phyloP scores from a whole-genome alignment of 2,888 invertebrate species.

The Epinotia brunnichana region DNA sequence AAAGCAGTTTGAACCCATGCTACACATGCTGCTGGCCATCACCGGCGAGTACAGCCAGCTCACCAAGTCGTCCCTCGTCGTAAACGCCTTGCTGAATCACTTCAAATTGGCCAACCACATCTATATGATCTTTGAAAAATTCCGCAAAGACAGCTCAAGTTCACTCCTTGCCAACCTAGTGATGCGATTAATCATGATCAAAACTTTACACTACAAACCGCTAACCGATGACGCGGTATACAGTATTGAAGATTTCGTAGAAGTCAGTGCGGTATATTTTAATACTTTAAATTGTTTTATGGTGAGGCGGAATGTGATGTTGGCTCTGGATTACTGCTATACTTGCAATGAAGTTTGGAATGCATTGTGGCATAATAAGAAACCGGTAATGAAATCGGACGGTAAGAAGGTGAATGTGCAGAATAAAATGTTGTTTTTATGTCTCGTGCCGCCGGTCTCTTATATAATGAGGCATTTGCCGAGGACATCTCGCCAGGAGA shows the following conservation, averaged over 20 bases:
- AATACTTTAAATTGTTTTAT: slow-evolving; percentile 64
- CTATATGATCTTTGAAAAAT: slow-evolving; percentile 67
- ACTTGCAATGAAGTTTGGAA: slow-evolving; percentile 66
- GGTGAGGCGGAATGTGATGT: slow-evolving; percentile 60
- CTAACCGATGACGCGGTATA: slow-evolving; percentile 63
- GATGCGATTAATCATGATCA: slow-evolving; percentile 72
- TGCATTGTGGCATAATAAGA: slow-evolving; percentile 58
- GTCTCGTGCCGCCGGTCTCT: slow-evolving; percentile 85
- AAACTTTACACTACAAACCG: slow-evolving; percentile 66
- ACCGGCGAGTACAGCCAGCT: slow-evolving; percentile 79
- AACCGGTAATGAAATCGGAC: slow-evolving; percentile 51
- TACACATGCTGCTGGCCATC: slow-evolving; percentile 82
- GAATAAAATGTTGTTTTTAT: slow-evolving; percentile 85
- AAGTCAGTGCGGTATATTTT: slow-evolving; percentile 64
- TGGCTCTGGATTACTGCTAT: slow-evolving; percentile 68
- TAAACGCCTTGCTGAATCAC: slow-evolving; percentile 62
- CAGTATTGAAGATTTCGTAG: slow-evolving; percentile 65
- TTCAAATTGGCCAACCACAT: slow-evolving; percentile 69
- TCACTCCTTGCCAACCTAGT: slow-evolving; percentile 78
- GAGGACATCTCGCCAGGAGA: slow-evolving; percentile 51
- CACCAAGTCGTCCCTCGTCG: slow-evolving; percentile 64
- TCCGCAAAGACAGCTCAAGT: slow-evolving; percentile 73
- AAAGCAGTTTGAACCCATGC: slow-evolving; percentile 80
- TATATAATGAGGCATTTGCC: slow-evolving; percentile 60
- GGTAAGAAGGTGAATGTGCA: slow-evolving; percentile 73